Conservation (phyloP, 2,797 vertebrate species). For the Gymnothorax reevesii region DNA sequence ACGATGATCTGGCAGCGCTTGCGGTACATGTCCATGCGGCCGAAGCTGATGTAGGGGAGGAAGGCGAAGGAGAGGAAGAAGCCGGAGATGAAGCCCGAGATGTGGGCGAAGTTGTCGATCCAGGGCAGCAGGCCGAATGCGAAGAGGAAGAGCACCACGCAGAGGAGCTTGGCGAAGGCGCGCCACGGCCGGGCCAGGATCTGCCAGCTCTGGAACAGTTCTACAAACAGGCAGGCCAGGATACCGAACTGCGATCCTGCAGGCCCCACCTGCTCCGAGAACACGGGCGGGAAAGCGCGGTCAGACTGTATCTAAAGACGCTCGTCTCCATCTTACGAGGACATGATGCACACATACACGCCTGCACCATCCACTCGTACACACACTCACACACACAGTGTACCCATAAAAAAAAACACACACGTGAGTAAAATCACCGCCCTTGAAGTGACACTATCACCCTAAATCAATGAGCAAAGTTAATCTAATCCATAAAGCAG, state of each 20-base stretch:
- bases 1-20: constrained; percentile 93
- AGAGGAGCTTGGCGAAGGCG: constrained; percentile 90
- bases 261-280: constrained; percentile 83
- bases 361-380: neutral
- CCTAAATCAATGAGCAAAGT: neutral
- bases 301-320: neutral
- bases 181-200: constrained; percentile 94
- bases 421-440: neutral
- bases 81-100: constrained; percentile 92
- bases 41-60: constrained; percentile 96
- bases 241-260: constrained; percentile 98
- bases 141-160: constrained; percentile 91
- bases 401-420: neutral
- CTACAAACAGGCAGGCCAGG: constrained; percentile 96
- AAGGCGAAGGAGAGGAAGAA: constrained; percentile 97
- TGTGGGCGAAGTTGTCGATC: constrained; percentile 98
- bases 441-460: neutral
- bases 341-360: neutral
- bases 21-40: constrained; percentile 89
- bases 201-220: constrained; percentile 98
- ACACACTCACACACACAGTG: neutral
- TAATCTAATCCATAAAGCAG: neutral
- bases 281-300: neutral
- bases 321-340: neutral
- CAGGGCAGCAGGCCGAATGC: constrained; percentile 94